Conservation (phyloP, 2,888 invertebrate genomes). For the Smittia sp. region DNA sequence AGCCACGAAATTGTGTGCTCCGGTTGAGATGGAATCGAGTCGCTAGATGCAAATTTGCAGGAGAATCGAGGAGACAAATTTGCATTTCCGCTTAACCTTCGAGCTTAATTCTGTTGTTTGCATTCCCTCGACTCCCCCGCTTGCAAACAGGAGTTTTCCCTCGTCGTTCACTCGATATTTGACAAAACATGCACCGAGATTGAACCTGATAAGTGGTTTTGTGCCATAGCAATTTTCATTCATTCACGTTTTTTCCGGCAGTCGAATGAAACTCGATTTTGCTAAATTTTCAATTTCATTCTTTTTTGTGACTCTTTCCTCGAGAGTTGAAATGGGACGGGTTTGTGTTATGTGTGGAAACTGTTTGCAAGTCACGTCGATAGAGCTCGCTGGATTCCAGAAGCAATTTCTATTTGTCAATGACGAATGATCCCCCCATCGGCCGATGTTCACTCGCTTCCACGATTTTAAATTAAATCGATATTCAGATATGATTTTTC, state of each 20-base stretch:
- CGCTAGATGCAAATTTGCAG: neutral
- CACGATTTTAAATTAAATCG: no score
- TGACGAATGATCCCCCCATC: no score
- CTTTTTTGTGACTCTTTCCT: neutral
- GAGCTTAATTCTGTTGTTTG: neutral
- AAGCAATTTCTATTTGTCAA: no score
- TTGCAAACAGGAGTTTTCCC: neutral
- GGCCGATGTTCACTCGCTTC: no score
- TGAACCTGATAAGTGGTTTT: neutral
- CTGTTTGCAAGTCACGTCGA: no score
- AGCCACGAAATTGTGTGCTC: neutral
- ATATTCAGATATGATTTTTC: no score
- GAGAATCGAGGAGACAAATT: neutral
- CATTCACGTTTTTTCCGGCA: no score
- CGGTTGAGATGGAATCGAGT: neutral
- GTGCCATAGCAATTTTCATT: neutral
- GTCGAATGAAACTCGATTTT: neutral
- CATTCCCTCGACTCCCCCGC: no score
- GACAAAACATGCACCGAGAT: slow-evolving; percentile 1
- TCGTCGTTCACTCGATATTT: neutral
- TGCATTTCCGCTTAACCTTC: neutral
- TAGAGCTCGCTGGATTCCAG: no score
- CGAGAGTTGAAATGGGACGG: no score
- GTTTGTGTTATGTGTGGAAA: no score
- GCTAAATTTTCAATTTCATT: slow-evolving; percentile 8